These are phyloP conservation scores for Oriolus oriolus DNA, from an alignment of 2,113 vertebrate species.

Conservation along the genomic window DNA sequence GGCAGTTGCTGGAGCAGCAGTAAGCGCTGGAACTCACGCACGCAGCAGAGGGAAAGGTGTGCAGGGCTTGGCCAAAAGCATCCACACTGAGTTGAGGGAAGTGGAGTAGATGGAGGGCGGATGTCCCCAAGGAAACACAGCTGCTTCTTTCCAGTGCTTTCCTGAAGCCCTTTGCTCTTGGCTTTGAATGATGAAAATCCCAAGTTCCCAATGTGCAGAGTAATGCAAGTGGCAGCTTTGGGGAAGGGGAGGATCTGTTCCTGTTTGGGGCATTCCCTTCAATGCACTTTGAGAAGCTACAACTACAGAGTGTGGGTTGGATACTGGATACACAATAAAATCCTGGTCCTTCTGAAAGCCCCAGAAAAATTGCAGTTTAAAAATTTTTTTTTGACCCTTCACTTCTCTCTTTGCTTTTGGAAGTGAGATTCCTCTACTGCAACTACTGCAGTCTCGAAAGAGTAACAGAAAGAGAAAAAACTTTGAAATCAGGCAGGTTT, in stretches of 20 bases:
- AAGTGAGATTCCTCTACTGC: neutral
- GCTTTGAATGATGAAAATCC: neutral
- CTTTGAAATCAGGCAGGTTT: neutral
- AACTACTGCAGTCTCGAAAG: neutral
- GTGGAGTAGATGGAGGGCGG: neutral
- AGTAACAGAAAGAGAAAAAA: neutral
- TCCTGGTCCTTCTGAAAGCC: neutral
- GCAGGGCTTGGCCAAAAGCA: neutral
- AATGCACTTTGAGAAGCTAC: neutral
- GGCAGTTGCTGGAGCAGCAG: neutral
- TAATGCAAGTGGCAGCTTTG: neutral
- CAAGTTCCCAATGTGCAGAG: neutral
- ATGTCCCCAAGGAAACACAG: neutral
- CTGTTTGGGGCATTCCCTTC: neutral
- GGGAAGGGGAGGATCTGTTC: neutral
- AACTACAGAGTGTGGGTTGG: neutral
- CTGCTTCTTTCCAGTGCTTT: neutral
- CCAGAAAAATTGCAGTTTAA: neutral
- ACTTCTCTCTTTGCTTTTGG: neutral
- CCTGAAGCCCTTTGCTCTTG: neutral
- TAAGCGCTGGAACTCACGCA: neutral
- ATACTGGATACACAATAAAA: neutral
- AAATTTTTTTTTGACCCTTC: rapidly evolving
- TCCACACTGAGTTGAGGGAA: neutral
- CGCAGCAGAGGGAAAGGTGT: neutral